Conservation (phyloP, 2,797 vertebrate species). For the Protonibea diacanthus region DNA sequence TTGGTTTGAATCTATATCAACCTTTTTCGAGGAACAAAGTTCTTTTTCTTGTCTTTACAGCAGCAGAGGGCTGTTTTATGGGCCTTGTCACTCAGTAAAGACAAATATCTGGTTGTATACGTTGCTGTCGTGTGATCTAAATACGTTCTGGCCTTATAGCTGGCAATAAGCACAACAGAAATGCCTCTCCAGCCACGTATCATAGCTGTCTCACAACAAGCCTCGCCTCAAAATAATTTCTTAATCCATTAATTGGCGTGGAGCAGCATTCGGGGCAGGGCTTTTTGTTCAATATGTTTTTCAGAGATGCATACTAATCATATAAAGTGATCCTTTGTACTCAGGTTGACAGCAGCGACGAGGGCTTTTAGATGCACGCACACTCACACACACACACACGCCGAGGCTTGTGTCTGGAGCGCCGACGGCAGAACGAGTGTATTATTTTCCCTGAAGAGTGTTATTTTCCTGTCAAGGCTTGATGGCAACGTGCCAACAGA, state of each 20-base stretch:
- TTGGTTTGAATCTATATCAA: slow-evolving; percentile 44
- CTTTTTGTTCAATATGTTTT: slow-evolving; percentile 83
- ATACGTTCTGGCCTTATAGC: slow-evolving; percentile 59
- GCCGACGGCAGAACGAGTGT: slow-evolving; percentile 77
- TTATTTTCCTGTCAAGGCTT: slow-evolving; percentile 87
- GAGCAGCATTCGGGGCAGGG: slow-evolving; percentile 78
- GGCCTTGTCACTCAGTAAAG: slow-evolving; percentile 49
- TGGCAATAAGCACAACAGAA: slow-evolving; percentile 62
- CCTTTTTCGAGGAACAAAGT: slow-evolving; percentile 8
- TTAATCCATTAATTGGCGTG: slow-evolving; percentile 86
- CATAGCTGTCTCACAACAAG: slow-evolving; percentile 79
- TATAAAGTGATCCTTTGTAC: slow-evolving; percentile 86
- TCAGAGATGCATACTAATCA: slow-evolving; percentile 86
- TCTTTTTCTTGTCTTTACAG: slow-evolving; percentile 21
- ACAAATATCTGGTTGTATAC: slow-evolving; percentile 45
- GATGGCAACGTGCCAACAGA: slow-evolving; percentile 84
- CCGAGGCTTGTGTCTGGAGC: slow-evolving; percentile 76
- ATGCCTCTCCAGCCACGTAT: slow-evolving; percentile 75
- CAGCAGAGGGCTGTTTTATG: slow-evolving; percentile 26
- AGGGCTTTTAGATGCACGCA: slow-evolving; percentile 77
- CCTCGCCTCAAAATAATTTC: slow-evolving; percentile 81
- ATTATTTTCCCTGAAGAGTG: slow-evolving; percentile 86
- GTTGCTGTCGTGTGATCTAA: slow-evolving; percentile 55
- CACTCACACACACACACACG: slow-evolving; percentile 47
- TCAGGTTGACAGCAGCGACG: slow-evolving; percentile 79